These are phyloP conservation scores for Alaudala cheleensis DNA, from an alignment of 2,113 vertebrate species.

Conservation along the genomic window DNA sequence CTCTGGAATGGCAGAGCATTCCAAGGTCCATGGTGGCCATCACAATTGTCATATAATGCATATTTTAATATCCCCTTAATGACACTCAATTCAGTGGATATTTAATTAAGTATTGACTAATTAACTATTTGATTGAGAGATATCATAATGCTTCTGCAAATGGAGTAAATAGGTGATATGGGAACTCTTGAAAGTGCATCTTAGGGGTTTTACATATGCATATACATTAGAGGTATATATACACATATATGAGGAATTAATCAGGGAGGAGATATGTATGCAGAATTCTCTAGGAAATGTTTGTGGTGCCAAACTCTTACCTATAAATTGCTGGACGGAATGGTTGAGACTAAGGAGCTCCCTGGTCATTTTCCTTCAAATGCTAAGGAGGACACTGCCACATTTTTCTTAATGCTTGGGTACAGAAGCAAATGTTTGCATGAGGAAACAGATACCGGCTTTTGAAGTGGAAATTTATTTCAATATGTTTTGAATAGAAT, in stretches of 20 bases:
- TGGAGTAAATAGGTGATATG: neutral
- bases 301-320: neutral
- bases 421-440: neutral
- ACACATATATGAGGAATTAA: neutral
- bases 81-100: neutral
- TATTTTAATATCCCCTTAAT: neutral
- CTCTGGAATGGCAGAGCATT: neutral
- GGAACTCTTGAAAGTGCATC: neutral
- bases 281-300: neutral
- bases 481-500: neutral
- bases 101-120: neutral
- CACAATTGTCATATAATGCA: neutral
- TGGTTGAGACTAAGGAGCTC: neutral
- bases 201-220: neutral
- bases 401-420: neutral
- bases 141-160: neutral
- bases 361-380: neutral
- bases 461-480: constrained; percentile 20
- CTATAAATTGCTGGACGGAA: neutral
- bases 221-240: neutral
- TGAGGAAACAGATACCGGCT: neutral
- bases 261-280: neutral
- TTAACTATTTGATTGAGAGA: constrained; percentile 1
- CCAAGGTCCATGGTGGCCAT: neutral
- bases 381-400: neutral